These are phyloP conservation scores for Sphaeramia orbicularis DNA, from an alignment of 2,797 vertebrate species.

Conservation along the genomic window DNA sequence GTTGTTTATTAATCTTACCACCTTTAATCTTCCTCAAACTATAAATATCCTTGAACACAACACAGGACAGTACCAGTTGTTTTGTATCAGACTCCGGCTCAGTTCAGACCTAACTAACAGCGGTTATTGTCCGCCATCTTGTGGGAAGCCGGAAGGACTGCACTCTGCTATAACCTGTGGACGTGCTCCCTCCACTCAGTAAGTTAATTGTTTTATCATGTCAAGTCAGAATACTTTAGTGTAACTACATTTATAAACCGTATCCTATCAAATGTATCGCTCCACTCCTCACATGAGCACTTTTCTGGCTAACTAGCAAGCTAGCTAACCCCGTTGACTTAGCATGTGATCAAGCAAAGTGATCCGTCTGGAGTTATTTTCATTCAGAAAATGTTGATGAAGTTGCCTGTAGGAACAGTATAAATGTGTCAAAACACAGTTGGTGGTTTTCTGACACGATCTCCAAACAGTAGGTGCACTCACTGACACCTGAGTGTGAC, in stretches of 20 bases:
- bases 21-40: no score
- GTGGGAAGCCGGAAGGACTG: constrained; percentile 43
- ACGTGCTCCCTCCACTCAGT: not conserved
- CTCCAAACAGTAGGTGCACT: constrained; percentile 17
- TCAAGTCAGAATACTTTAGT: not conserved
- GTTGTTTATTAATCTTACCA: no score
- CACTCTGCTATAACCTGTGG: not conserved
- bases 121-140: constrained; percentile 67
- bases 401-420: constrained; percentile 4
- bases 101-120: not conserved
- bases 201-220: not conserved
- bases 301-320: not conserved
- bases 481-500: constrained; percentile 52
- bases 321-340: no score
- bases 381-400: not conserved
- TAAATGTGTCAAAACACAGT: constrained; percentile 6
- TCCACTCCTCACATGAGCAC: not conserved
- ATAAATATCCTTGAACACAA: no score
- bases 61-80: not conserved
- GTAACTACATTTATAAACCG: not conserved
- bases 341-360: not conserved
- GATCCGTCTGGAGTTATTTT: not conserved
- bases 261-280: not conserved
- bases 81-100: not conserved
- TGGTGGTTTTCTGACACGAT: constrained; percentile 25